Evolutionary conservation across 2,797 vertebrate species (phyloP).

Genomic region (Pseudochirops cupreus): DNA sequence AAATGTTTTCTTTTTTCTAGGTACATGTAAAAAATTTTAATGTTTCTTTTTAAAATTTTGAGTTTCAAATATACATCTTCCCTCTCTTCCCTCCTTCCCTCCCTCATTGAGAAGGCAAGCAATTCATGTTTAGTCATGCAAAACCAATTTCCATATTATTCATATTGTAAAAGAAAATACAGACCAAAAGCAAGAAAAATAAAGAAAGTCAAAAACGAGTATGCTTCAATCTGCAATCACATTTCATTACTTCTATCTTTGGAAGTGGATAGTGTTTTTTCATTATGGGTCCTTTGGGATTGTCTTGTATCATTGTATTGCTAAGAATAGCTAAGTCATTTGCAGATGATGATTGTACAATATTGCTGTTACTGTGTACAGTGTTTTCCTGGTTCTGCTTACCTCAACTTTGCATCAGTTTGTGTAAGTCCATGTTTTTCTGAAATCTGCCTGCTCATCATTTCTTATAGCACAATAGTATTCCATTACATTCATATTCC

Average conservation of each 20-base stretch:
- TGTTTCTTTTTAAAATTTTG: background rate
- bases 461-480: background rate
- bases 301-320: background rate
- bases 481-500: background rate
- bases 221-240: background rate
- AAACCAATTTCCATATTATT: background rate
- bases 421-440: no score
- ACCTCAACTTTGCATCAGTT: no score
- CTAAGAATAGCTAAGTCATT: background rate
- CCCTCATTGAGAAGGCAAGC: no score
- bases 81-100: background rate
- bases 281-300: background rate
- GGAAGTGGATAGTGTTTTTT: background rate
- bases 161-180: background rate
- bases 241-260: background rate
- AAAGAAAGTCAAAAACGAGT: background rate
- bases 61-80: background rate
- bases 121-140: background rate
- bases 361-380: background rate
- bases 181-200: background rate
- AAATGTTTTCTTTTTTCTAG: background rate
- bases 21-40: background rate
- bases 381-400: background rate
- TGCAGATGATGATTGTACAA: background rate
- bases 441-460: no score